Conservation (phyloP, 2,888 invertebrate species). For the Catocala nupta region DNA sequence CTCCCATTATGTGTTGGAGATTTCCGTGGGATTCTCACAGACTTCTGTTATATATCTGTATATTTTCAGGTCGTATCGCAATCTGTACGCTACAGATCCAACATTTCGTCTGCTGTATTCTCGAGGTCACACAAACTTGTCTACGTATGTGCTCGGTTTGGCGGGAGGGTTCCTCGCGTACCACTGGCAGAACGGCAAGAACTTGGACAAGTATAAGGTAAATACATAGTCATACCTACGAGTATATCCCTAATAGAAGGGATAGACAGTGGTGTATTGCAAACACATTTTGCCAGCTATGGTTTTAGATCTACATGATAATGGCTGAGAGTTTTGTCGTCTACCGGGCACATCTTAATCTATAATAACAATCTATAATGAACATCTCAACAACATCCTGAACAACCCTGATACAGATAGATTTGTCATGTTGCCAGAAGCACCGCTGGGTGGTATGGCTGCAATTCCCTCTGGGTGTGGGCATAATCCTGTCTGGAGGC, state of each 20-base stretch:
- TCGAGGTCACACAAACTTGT: slow-evolving; percentile 78
- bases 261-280: no score
- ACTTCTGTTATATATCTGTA: no score
- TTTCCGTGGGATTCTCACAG: no score
- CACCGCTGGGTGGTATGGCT: slow-evolving; percentile 68
- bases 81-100: slow-evolving; percentile 63
- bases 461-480: slow-evolving; percentile 65
- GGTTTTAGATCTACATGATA: no score
- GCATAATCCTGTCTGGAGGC: slow-evolving; percentile 72
- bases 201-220: slow-evolving; percentile 67
- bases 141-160: slow-evolving; percentile 75
- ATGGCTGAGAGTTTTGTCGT: no score
- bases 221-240: background rate
- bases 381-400: no score
- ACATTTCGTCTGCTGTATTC: slow-evolving; percentile 74
- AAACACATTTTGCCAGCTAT: no score
- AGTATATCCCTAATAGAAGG: no score
- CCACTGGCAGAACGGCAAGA: slow-evolving; percentile 66
- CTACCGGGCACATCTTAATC: no score
- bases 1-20: no score
- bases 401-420: no score
- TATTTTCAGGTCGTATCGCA: slow-evolving; percentile 65
- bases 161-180: slow-evolving; percentile 75
- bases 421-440: slow-evolving; percentile 53
- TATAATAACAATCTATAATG: no score